Conservation (phyloP, 2,888 invertebrate genomes). For the Philaethria dido region DNA sequence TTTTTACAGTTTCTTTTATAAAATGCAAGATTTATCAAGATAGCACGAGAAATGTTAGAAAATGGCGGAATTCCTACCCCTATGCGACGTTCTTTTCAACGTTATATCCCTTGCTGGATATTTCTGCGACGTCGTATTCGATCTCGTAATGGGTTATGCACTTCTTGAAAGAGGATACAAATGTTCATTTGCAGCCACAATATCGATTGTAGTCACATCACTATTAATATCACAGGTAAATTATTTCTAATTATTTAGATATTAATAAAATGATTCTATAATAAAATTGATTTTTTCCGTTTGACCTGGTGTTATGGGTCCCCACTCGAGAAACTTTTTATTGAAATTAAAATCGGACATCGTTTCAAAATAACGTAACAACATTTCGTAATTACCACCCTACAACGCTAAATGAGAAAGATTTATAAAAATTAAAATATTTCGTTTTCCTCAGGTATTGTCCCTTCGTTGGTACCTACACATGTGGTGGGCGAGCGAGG, state of each 20-base stretch:
- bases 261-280: too few relatives aligned
- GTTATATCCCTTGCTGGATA: slow-evolving; percentile 95
- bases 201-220: slow-evolving; percentile 88
- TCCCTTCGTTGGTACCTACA: slow-evolving; percentile 90
- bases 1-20: slow-evolving; percentile 34
- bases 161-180: slow-evolving; percentile 87
- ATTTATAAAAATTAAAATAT: neutral
- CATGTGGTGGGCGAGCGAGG: slow-evolving; percentile 74
- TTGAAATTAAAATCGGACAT: too few relatives aligned
- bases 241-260: neutral
- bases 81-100: slow-evolving; percentile 96
- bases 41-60: slow-evolving; percentile 67
- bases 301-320: neutral
- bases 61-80: slow-evolving; percentile 93
- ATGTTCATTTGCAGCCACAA: slow-evolving; percentile 86
- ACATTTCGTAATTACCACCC: too few relatives aligned
- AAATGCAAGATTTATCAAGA: slow-evolving; percentile 39
- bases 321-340: neutral
- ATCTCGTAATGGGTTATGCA: slow-evolving; percentile 93
- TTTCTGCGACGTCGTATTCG: slow-evolving; percentile 95
- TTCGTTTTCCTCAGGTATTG: slow-evolving; percentile 74
- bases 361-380: too few relatives aligned
- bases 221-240: slow-evolving; percentile 88
- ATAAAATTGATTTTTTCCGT: neutral
- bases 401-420: too few relatives aligned